Base-by-base conservation (phyloP, 2,797 vertebrate species). In the Pipistrellus pygmaeus region DNA sequence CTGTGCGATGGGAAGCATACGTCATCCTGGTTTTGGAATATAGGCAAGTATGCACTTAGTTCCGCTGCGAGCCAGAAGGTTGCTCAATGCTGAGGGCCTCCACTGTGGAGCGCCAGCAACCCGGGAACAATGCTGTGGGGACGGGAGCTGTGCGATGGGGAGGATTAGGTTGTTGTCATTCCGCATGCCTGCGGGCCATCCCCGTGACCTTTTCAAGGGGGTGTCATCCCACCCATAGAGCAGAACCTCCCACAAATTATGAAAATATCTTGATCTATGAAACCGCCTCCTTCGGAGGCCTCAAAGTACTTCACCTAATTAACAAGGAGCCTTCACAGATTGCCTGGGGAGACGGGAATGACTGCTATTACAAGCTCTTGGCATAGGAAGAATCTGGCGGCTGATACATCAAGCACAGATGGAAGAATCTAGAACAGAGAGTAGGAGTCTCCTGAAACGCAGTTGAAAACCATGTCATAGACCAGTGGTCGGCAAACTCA, bases 41-140 rank as follows among this genome's bases (percentile, higher is more conserved):
- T 96, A 95, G 96, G 97, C 97, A 97, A 97, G 71, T 97, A 97
- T 97, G 97, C 97, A 97, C 96, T 97, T 97, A 97, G 96, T 92
- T 97, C 55, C 87, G 77, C 94, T 93, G 46, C 60, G 84, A 85
- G 95, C 96, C 96, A 97, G 92, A 87, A 94, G 64, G 88, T 97
- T 95, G 95, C 96, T 96, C 95, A 97, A 96, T 96, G 77, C 85
- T 60, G 93, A 96, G 96, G 95, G 93, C 60, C 82, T 81, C 60
- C 84, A 90, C 76, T 21, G 0, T 78, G 41, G 64, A 90, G 35
- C 87, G 96, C 85, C 94, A 96, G 96, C 71, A 95, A 88, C 76
- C 53, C 69, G 55, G 35, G 85, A 84, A 88, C 94, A 84, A 82
- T 72, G 51, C 80, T 87, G 32, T 86, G 44, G 20, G 72, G 53